phyloP scores from a whole-genome alignment of 2,113 vertebrate genomes.

The Ceyx margarethae region DNA sequence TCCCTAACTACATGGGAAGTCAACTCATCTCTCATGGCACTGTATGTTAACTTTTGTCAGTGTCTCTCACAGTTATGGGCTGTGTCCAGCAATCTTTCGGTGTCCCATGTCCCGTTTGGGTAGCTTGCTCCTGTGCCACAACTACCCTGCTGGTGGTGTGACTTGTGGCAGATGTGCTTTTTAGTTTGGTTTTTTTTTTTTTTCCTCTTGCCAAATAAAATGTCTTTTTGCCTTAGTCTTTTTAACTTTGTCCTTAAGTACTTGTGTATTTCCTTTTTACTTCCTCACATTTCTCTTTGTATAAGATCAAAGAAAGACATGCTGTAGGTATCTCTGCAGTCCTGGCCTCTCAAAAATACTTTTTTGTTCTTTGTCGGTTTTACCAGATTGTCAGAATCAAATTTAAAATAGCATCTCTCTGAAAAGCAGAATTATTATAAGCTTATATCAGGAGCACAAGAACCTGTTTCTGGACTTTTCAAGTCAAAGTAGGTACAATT shows the following conservation, averaged over 20 bases:
- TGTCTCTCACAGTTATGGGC: background rate
- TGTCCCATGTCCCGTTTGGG: rapidly evolving
- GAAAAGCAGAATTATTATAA: background rate
- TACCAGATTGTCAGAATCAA: background rate
- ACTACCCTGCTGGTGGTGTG: background rate
- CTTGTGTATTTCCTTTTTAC: background rate
- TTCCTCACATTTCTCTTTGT: background rate
- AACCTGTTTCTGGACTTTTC: background rate
- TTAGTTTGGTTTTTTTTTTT: background rate
- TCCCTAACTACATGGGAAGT: background rate
- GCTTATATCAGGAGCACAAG: background rate
- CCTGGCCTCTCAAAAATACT: background rate
- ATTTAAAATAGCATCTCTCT: background rate
- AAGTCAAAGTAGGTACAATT: background rate
- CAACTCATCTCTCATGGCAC: background rate
- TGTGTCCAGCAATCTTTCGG: rapidly evolving
- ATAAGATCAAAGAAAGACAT: background rate
- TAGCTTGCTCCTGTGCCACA: background rate
- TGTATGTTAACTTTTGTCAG: background rate
- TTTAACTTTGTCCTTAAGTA: background rate
- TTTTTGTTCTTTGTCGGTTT: background rate
- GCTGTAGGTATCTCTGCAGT: background rate
- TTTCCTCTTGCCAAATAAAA: background rate
- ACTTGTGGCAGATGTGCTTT: background rate
- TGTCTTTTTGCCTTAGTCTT: background rate